These are phyloP conservation scores for Ctenopoma multispine DNA, from an alignment of 2,797 vertebrate genomes.

Conservation along the genomic window DNA sequence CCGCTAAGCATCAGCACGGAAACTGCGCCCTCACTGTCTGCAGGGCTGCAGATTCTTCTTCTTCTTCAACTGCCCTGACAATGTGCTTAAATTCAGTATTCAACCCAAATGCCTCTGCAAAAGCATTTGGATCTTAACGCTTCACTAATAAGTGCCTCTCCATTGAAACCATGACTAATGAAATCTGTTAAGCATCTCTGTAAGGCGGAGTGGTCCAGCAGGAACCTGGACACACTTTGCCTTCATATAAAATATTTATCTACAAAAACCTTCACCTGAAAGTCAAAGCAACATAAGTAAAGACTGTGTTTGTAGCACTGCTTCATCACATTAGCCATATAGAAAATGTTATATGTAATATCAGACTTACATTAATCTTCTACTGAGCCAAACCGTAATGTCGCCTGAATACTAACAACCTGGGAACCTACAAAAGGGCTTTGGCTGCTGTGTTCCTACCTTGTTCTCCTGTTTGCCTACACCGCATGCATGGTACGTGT, in stretches of 20 bases:
- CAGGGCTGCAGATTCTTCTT: too few relatives aligned
- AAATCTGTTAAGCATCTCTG: conserved; percentile 28
- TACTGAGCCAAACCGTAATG: not conserved
- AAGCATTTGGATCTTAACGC: conserved; percentile 34
- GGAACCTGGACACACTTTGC: conserved; percentile 1
- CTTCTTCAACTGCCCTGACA: not conserved
- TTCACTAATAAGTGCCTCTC: conserved; percentile 35
- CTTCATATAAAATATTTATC: not conserved
- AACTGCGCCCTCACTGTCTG: too few relatives aligned
- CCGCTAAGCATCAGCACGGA: not conserved
- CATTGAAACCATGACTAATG: conserved; percentile 44
- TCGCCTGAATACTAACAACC: conserved; percentile 30
- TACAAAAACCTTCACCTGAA: not conserved
- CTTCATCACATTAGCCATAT: conserved; percentile 14
- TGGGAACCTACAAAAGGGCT: conserved; percentile 30
- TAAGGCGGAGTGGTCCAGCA: conserved; percentile 25
- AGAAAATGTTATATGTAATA: conserved; percentile 11
- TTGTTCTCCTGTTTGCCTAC: conserved; percentile 68
- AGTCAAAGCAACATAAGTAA: not conserved
- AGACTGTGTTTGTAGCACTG: not conserved
- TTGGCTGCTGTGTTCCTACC: conserved; percentile 56
- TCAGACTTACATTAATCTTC: conserved; percentile 23
- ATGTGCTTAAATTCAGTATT: not conserved
- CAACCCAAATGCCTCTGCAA: not conserved
- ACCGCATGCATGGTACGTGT: conserved; percentile 60